phyloP scores from a whole-genome alignment of 2,113 vertebrate genomes.

The Lepisosteus oculatus region DNA sequence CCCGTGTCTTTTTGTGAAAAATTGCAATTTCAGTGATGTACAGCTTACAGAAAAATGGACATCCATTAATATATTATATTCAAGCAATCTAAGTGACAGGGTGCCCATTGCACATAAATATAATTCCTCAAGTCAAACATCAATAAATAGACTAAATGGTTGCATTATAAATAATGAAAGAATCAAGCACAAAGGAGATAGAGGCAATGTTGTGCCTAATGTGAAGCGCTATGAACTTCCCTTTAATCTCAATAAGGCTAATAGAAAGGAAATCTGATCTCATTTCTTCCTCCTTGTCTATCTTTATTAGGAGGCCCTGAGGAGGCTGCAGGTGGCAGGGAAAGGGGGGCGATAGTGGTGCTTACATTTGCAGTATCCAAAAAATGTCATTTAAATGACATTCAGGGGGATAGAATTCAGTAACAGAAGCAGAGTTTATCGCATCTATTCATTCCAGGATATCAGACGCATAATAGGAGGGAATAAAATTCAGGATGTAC shows the following conservation, averaged over 20 bases:
- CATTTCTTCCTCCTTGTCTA: neutral
- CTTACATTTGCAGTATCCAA: neutral
- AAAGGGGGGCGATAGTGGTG: neutral
- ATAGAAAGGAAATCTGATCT: neutral
- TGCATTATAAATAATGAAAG: conserved; percentile 27
- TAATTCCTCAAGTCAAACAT: conserved; percentile 23
- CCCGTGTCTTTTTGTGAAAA: no score
- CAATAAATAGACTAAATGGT: neutral
- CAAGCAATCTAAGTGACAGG: conserved; percentile 19
- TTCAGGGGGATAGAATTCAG: neutral
- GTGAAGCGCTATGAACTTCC: neutral
- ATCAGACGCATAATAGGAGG: neutral
- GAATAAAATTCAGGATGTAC: neutral
- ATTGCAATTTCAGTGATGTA: no score
- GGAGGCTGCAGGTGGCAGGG: no score
- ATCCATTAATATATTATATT: conserved; percentile 16
- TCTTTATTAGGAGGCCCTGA: neutral
- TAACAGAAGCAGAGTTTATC: neutral
- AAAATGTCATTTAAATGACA: neutral
- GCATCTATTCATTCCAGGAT: neutral
- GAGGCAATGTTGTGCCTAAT: conserved; percentile 10
- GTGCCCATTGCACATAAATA: conserved; percentile 22
- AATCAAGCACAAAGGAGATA: neutral
- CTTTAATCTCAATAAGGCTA: neutral
- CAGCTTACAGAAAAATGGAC: no score